Evolutionary conservation across 2,888 invertebrate genomes (phyloP).

Genomic region (Orthosia incerta): DNA sequence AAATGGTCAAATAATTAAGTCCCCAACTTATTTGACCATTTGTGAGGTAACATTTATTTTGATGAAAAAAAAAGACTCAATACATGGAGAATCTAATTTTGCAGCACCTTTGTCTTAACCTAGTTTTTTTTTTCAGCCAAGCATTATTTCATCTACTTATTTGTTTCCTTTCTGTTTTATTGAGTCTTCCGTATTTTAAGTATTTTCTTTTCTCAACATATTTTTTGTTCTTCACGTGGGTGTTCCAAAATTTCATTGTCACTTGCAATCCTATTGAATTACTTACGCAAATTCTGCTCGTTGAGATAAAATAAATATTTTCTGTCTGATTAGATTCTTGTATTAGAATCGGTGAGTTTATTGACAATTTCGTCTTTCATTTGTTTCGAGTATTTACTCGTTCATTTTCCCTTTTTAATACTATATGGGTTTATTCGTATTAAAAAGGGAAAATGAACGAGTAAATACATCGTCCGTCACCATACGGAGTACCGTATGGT

Average conservation of each 20-base stretch:
- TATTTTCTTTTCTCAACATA: not conserved
- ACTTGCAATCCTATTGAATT: slow-evolving; percentile 14
- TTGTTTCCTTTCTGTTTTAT: not conserved
- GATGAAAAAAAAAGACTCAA: not conserved
- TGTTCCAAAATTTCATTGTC: not conserved
- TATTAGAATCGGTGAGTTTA: not conserved
- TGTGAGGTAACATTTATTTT: too few species aligned
- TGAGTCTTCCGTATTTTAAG: not conserved
- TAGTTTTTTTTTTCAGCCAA: not conserved
- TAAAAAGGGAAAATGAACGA: too few species aligned
- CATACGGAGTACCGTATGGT: too few species aligned
- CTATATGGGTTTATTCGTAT: too few species aligned
- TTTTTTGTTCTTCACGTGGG: not conserved
- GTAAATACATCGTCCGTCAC: too few species aligned
- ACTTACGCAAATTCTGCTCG: not conserved
- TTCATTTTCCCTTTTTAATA: not conserved
- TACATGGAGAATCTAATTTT: not conserved
- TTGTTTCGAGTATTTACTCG: not conserved
- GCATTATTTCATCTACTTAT: not conserved
- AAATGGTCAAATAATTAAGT: too few species aligned
- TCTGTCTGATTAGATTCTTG: not conserved
- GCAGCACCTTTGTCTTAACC: too few species aligned
- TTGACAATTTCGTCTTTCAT: not conserved
- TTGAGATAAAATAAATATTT: not conserved
- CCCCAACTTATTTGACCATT: too few species aligned